Evolutionary conservation across 2,113 vertebrate genomes (phyloP), one percentile per base, ranked within the genome.

Genomic region (Lagenorhynchus albirostris): DNA sequence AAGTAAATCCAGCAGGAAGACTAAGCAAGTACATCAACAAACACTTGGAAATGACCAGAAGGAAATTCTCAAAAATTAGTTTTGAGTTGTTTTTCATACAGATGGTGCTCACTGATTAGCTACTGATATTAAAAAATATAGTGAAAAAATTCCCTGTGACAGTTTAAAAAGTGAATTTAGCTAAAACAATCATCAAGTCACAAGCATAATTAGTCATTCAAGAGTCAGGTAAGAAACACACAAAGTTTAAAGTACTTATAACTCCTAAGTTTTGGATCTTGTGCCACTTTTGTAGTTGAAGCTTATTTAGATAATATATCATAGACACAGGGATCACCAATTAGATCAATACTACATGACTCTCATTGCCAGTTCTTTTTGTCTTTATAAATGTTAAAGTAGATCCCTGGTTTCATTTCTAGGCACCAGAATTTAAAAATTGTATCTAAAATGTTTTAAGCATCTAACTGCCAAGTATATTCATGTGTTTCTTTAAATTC

Each of bases 81-180:
- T 95, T 67, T 92, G 11, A 95, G 55, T 76, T 80, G 63, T 84
- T 85, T 71, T 94, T 85, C 41, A 89, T 77, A 55, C 31, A 85
- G 26, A 77, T 23, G 10, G 23, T 62, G 8, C 36, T 92, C n/a
- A 89, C 20, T 92, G 90, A 60, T 94, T 50, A 62, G 26, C 17
- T 15, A 62, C 31, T 63, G 53, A 15, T 84, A 70, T 81, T 80
- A 33, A 36, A 92, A 84, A 68, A 12, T 68, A 89, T 65, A 68
- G 55, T 71, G 23, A 73, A 92, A 93, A 87, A 50, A 65, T n/a
- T 76, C 20, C 70, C 38, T 70, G 17, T 23, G 33, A 9, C 13
- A 65, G 21, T 70, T 91, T 83, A 81, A 86, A 89, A 95, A 68
- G 62, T 82, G 29, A 94, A 77, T 71, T 76, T n/a, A 94, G 50